Base-by-base conservation (phyloP, 2,888 invertebrate species). In the Philopedon plagiatum region DNA sequence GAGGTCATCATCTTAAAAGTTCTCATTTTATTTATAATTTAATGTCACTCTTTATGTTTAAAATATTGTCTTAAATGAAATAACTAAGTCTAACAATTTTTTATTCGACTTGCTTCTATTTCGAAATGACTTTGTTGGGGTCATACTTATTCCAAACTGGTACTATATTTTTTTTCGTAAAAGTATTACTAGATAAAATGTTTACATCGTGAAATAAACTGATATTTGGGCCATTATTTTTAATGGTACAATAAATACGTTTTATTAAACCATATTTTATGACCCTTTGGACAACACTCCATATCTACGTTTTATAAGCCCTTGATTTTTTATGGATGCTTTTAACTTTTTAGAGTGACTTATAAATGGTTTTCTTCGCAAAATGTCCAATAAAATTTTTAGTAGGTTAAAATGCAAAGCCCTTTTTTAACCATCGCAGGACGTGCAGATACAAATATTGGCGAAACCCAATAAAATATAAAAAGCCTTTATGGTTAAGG, bases 271-370 rank as follows among this genome's bases (percentile, higher is more conserved):
- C 29, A 29, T 29, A 54, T 54, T 54, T 54, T 18, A 29, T 29
- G 29, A 29, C 18, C 1, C 3, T 54, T 29, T 11, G 13, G 51
- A 54, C 51, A 54, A 29, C 11, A 54, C 18, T 54, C 29, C 26
- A 29, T 29, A 54, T 54, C 18, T 54, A 29, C 15, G 8, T 15
- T 54, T 54, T 29, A 29, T 29, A 29, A 54, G 9, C 51, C 51
- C 51, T 54, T 54, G 51, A 51, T 54, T 54, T 54, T 54, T 54
- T 54, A 54, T 54, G 13, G 51, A 54, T 54, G 29, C 51, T 29
- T 54, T 54, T 54, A 54, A 54, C 51, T 54, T 54, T 54, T 54
- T 54, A 54, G 13, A 18, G 29, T 15, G 29, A 29, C 18, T 21
- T 29, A 9, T 29, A 54, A 54, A 54, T 54, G 51, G 51, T 29